Evolutionary conservation across 2,113 vertebrate species (phyloP).

Genomic region (Alligator mississippiensis): DNA sequence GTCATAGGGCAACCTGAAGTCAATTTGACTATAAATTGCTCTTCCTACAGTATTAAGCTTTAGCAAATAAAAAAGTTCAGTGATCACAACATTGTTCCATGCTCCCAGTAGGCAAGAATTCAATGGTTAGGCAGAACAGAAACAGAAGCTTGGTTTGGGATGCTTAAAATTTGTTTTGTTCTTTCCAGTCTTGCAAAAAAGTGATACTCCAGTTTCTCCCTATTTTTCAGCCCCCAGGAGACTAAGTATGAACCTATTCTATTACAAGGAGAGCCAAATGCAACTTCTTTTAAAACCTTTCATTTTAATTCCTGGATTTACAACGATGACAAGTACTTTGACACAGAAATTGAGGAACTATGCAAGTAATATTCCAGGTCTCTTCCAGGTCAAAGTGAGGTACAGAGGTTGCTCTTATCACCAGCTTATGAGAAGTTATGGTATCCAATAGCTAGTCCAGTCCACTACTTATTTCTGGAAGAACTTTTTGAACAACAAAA

Average conservation of each 20-base stretch:
- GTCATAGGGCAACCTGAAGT: background rate
- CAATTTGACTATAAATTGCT: background rate
- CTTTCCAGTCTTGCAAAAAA: background rate
- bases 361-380: background rate
- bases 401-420: background rate
- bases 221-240: background rate
- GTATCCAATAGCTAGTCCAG: background rate
- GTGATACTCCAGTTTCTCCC: background rate
- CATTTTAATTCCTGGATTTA: too few relatives aligned
- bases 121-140: background rate
- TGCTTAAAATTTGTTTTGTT: background rate
- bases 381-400: background rate
- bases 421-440: background rate
- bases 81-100: background rate
- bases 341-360: background rate
- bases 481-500: background rate
- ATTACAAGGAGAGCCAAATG: conserved; percentile 11
- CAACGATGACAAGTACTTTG: conserved; percentile 6
- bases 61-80: background rate
- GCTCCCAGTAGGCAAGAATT: background rate
- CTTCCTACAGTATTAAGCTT: background rate
- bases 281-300: conserved; percentile 19
- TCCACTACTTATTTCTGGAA: background rate
- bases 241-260: background rate
- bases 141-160: background rate